Evolutionary conservation across 2,113 vertebrate genomes (phyloP).

Genomic region (Sorex fumeus): DNA sequence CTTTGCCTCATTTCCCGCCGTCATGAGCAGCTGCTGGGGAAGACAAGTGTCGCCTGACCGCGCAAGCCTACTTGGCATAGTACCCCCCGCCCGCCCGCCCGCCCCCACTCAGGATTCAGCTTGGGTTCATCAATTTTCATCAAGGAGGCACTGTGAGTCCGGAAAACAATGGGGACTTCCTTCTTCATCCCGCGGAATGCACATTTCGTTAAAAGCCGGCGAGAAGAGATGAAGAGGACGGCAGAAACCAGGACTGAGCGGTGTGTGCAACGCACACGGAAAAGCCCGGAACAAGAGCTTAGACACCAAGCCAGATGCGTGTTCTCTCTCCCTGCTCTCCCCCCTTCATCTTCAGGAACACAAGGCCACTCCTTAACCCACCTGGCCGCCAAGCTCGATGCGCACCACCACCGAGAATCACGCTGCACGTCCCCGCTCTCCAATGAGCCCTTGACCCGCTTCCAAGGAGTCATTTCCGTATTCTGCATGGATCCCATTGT

Average conservation of each 20-base stretch:
- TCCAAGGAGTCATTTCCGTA: constrained; percentile 48
- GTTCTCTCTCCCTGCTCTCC: background rate
- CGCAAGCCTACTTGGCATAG: constrained; percentile 24
- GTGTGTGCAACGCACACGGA: background rate
- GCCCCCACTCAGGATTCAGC: background rate
- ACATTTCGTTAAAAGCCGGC: background rate
- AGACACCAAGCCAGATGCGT: background rate
- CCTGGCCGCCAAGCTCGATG: background rate
- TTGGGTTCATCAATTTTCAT: background rate
- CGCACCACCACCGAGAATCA: background rate
- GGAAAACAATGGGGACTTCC: background rate
- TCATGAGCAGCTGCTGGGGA: constrained; percentile 51
- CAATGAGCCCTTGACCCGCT: constrained; percentile 59
- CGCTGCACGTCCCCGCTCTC: background rate
- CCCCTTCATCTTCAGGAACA: background rate
- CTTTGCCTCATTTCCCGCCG: constrained; percentile 45
- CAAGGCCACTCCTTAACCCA: background rate
- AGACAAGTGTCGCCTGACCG: background rate
- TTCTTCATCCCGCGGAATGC: background rate
- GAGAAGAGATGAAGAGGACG: background rate
- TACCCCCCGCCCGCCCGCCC: background rate
- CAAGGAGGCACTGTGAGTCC: accelerated
- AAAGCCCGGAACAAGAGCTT: background rate
- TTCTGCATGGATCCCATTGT: constrained; percentile 62
- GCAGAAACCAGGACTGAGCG: background rate